These are phyloP conservation scores for Bothrops jararaca DNA, from an alignment of 2,113 vertebrate genomes.

Conservation along the genomic window DNA sequence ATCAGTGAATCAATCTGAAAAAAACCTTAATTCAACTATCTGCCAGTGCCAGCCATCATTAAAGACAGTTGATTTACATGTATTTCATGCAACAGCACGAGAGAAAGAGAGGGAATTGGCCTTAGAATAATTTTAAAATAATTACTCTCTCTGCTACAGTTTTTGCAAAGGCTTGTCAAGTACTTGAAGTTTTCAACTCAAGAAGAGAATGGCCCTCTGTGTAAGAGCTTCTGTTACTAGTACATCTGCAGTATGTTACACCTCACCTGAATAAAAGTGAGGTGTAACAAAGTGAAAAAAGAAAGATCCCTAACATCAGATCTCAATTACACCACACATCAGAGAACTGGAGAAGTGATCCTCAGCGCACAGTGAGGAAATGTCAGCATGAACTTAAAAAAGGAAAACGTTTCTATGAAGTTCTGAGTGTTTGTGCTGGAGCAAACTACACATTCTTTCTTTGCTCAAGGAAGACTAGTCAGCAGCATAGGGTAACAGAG, in stretches of 20 bases:
- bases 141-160: not conserved
- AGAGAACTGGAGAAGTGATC: conserved; percentile 11
- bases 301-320: conserved; percentile 27
- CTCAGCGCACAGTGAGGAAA: conserved; percentile 21
- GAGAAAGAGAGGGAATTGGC: not conserved
- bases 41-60: not conserved
- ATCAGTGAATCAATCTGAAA: not conserved
- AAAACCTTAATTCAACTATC: conserved; percentile 11
- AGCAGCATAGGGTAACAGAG: conserved; percentile 15
- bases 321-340: conserved; percentile 36
- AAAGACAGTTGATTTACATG: conserved; percentile 1
- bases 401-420: conserved; percentile 6
- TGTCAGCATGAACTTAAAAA: conserved; percentile 14
- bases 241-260: conserved; percentile 43
- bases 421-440: conserved; percentile 7
- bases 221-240: conserved; percentile 21
- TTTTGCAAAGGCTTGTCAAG: conserved; percentile 30
- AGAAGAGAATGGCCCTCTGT: conserved; percentile 24
- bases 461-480: conserved; percentile 22
- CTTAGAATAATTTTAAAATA: conserved; percentile 25
- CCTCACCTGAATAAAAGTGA: conserved; percentile 29
- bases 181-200: conserved; percentile 24
- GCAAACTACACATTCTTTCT: not conserved
- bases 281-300: conserved; percentile 7
- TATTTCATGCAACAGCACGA: conserved; percentile 2